These are phyloP conservation scores for Melieria omissa DNA, from an alignment of 2,888 invertebrate genomes.

Conservation along the genomic window DNA sequence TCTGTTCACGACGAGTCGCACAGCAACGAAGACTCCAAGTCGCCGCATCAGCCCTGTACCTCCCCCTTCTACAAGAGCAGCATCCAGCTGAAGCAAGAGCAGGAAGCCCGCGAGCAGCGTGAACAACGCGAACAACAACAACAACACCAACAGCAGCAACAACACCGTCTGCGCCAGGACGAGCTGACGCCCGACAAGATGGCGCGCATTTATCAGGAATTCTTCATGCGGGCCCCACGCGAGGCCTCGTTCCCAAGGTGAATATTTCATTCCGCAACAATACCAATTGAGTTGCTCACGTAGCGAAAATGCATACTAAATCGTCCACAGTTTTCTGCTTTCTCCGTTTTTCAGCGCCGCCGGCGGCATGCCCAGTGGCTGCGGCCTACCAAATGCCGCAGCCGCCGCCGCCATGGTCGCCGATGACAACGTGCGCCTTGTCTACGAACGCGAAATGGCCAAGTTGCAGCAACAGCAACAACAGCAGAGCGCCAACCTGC, in stretches of 20 bases:
- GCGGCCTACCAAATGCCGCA: constrained; percentile 53
- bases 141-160: constrained; percentile 52
- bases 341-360: constrained; percentile 82
- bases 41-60: constrained; percentile 80
- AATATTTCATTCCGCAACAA: constrained; percentile 54
- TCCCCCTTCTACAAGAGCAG: constrained; percentile 82
- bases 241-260: constrained; percentile 85
- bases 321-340: constrained; percentile 75
- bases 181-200: constrained; percentile 98
- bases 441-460: constrained; percentile 89
- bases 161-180: constrained; percentile 65
- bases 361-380: constrained; percentile 65
- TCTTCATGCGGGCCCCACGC: constrained; percentile 85
- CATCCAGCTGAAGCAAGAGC: constrained; percentile 68
- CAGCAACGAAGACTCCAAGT: constrained; percentile 85
- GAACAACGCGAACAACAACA: constrained; percentile 63
- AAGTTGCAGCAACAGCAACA: constrained; percentile 78
- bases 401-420: constrained; percentile 63
- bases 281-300: neutral
- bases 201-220: constrained; percentile 92
- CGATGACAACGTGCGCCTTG: constrained; percentile 90
- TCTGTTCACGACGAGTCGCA: constrained; percentile 73
- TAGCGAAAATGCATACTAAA: too few species aligned
- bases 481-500: constrained; percentile 67
- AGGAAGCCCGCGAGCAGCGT: constrained; percentile 44